A percentile compares a stretch with the other conserved stretches of the same genome.
Evolutionary conservation across 1,140 invertebrate genomes (phyloP).

Genomic region (Caenorhabditis inopinata): DNA sequence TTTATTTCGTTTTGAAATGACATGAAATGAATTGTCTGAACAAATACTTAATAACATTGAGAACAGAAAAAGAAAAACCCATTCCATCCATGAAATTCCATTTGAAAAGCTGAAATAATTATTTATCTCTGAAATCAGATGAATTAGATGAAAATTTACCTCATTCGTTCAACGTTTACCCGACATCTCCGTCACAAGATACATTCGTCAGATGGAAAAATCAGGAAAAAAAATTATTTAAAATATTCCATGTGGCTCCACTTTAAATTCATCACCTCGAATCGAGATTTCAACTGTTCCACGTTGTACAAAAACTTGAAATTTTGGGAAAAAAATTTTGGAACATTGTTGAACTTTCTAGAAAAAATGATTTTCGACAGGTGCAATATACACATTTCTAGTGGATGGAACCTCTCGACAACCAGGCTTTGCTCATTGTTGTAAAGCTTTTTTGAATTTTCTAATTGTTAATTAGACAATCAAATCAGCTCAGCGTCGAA

Average conservation of each 20-base stretch:
- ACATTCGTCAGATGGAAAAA: too few relatives aligned
- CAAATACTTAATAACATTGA: too few relatives aligned
- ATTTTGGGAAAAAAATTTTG: conserved; percentile 83
- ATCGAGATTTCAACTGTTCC: conserved; percentile 37
- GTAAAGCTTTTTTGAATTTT: conserved; percentile 86
- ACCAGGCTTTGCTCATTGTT: conserved; percentile 72
- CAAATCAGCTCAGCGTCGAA: conserved; percentile 86
- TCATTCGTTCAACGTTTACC: too few relatives aligned
- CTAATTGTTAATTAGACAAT: conserved; percentile 85
- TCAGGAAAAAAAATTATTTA: too few relatives aligned
- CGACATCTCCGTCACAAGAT: too few relatives aligned
- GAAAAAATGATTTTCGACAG: conserved; percentile 78
- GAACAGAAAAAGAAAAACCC: too few relatives aligned
- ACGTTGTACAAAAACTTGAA: conserved; percentile 76
- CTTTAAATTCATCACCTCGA: conserved; percentile 48
- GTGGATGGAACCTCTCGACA: conserved; percentile 77
- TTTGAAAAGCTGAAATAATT: too few relatives aligned
- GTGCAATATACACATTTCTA: conserved; percentile 82
- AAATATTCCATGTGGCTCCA: conserved; percentile 49
- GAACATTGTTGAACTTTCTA: conserved; percentile 78
- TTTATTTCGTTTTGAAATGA: too few relatives aligned
- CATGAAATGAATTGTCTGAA: too few relatives aligned
- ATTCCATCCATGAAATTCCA: too few relatives aligned
- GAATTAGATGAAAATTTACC: too few relatives aligned
- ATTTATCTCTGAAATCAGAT: too few relatives aligned